phyloP scores from a whole-genome alignment of 2,113 vertebrate species.

The Pluvianellus socialis region DNA sequence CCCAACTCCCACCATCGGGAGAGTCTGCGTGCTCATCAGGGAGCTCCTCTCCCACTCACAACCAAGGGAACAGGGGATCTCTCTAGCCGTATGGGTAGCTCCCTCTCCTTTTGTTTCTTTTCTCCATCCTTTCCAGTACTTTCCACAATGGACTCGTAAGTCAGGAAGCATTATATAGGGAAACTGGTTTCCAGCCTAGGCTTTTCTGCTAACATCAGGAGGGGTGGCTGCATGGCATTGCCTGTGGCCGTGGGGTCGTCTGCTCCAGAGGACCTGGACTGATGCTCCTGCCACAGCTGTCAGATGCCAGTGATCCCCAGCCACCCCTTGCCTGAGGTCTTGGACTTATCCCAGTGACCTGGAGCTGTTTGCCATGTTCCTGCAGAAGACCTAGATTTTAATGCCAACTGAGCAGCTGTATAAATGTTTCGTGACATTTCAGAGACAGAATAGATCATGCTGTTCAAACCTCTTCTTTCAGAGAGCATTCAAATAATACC shows the following conservation, averaged over 20 bases:
- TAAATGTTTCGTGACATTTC: slow-evolving; percentile 53
- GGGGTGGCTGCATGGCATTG: not conserved
- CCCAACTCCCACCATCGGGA: not conserved
- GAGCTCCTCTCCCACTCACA: not conserved
- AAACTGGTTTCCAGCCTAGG: not conserved
- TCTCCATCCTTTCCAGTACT: not conserved
- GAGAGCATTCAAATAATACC: slow-evolving; percentile 30
- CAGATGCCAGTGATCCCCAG: not conserved
- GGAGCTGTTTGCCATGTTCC: not conserved
- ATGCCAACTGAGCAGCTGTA: slow-evolving; percentile 63
- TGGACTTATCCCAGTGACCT: slow-evolving; percentile 29
- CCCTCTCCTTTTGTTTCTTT: not conserved
- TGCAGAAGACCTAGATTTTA: slow-evolving; percentile 36
- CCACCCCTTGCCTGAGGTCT: not conserved
- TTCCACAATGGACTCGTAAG: not conserved
- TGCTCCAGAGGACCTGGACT: not conserved
- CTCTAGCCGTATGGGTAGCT: not conserved
- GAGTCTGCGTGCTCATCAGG: not conserved
- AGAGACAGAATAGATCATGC: slow-evolving; percentile 6
- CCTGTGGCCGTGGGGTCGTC: not conserved
- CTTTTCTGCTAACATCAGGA: not conserved
- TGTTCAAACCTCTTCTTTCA: slow-evolving; percentile 35
- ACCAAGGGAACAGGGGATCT: not conserved
- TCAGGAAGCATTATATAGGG: not conserved
- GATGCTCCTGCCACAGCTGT: not conserved